Percentiles rank a stretch among this genome's conserved stretches.
Conservation (phyloP, 2,113 vertebrate genomes). For the Elephas maximus region DNA sequence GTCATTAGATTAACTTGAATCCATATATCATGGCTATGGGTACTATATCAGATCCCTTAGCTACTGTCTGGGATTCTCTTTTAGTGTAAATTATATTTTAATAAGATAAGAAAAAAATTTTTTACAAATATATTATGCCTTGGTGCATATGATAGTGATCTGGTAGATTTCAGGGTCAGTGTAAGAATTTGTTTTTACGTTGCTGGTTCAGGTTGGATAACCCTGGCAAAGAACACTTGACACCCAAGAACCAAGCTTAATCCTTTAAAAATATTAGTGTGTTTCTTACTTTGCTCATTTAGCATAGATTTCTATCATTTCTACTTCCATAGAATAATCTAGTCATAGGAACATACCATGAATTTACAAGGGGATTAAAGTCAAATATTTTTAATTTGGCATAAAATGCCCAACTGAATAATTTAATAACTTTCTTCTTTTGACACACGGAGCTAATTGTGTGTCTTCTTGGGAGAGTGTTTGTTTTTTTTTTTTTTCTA, state of each 20-base stretch:
- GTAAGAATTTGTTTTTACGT: conserved; percentile 4
- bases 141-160: neutral
- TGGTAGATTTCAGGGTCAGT: neutral
- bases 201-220: neutral
- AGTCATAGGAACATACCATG: neutral
- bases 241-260: neutral
- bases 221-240: neutral
- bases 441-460: conserved; percentile 52
- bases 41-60: neutral
- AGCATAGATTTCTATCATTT: neutral
- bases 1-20: neutral
- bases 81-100: conserved; percentile 41
- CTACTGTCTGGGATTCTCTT: neutral
- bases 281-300: neutral
- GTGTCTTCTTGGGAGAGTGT: conserved; percentile 32
- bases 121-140: neutral
- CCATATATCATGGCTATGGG: conserved; percentile 38
- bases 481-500: conserved; percentile 74
- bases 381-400: conserved; percentile 48
- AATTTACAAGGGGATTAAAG: conserved; percentile 30
- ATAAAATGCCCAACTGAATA: neutral
- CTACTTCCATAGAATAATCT: neutral
- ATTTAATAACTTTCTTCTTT: conserved; percentile 41
- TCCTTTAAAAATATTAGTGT: neutral
- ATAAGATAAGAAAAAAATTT: conserved; percentile 19